Evolutionary conservation across 2,888 invertebrate genomes (phyloP), one percentile per base, ranked within the genome.

Genomic region (Adela reaumurella): DNA sequence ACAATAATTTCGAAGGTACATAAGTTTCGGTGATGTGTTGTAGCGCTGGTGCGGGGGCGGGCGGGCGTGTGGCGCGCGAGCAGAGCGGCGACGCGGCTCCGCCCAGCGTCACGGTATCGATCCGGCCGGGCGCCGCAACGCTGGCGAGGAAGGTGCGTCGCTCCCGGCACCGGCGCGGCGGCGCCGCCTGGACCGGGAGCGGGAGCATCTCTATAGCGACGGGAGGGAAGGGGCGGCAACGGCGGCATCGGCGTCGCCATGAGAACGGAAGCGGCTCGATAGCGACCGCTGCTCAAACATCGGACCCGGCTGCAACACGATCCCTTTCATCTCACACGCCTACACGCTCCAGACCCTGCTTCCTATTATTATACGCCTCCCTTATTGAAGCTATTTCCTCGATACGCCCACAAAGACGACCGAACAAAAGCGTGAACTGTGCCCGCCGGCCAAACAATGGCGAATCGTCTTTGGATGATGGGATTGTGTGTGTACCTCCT

Each of bases 11-110:
- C n/a, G n/a, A n/a, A n/a, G n/a, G n/a, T n/a, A n/a, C n/a, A n/a
- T n/a, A n/a, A n/a, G n/a, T n/a, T n/a, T n/a, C 24, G 24, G 24
- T 24, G 24, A 4, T 24, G 24, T 24, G 14, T 8, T 35, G 35
- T 60, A 61, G 59, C 62, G 60, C 18, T 57, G 54, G 43, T 62
- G 63, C 17, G 63, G 61, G 19, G 63, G 62, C 60, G 20, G 62
- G 59, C 51, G 62, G 50, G 20, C n/a, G 62, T 57, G 43, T 46
- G 17, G 46, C 19, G 17, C 19, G 24, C 29, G 28, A 29, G 18
- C 17, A 11, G 18, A 16, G 11, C n/a, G 41, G 28, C 24, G 43
- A 41, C 20, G 28, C 17, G 20, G 45, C 20, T 24, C 50, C 47
- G 45, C 47, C 50, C 47, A 45, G 24, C 24, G 14, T 2, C 24